These are phyloP conservation scores for Mesitornis unicolor DNA, from an alignment of 2,113 vertebrate genomes.

Conservation along the genomic window DNA sequence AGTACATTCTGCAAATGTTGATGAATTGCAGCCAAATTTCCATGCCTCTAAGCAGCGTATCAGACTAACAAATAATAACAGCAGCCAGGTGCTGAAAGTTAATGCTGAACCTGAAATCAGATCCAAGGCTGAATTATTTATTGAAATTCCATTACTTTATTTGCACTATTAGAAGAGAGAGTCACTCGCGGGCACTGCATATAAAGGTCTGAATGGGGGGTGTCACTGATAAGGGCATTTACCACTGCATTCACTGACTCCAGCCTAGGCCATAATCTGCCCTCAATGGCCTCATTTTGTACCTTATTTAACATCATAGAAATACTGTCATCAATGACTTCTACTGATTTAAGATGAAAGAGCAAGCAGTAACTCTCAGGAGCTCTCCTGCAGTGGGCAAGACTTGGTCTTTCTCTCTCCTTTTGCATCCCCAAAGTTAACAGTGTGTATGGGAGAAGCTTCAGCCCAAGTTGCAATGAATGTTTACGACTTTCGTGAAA, in stretches of 20 bases:
- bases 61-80: conserved; percentile 30
- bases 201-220: neutral
- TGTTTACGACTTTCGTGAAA: neutral
- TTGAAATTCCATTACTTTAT: conserved; percentile 79
- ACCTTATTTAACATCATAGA: neutral
- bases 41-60: neutral
- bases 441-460: neutral
- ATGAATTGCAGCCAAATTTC: conserved; percentile 65
- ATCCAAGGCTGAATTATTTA: conserved; percentile 78
- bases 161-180: conserved; percentile 20
- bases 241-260: neutral
- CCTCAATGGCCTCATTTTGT: neutral
- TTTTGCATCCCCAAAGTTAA: neutral
- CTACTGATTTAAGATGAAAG: neutral
- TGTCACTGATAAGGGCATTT: neutral
- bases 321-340: neutral
- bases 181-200: neutral
- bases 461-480: fast-evolving
- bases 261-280: neutral
- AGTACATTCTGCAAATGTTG: conserved; percentile 26
- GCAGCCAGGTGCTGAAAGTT: conserved; percentile 72
- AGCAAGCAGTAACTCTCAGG: too few relatives aligned
- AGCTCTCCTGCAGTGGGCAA: neutral
- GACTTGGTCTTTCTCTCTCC: neutral
- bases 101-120: conserved; percentile 68